These are phyloP conservation scores for Margarornis squamiger DNA, from an alignment of 2,797 vertebrate species.

Conservation along the genomic window DNA sequence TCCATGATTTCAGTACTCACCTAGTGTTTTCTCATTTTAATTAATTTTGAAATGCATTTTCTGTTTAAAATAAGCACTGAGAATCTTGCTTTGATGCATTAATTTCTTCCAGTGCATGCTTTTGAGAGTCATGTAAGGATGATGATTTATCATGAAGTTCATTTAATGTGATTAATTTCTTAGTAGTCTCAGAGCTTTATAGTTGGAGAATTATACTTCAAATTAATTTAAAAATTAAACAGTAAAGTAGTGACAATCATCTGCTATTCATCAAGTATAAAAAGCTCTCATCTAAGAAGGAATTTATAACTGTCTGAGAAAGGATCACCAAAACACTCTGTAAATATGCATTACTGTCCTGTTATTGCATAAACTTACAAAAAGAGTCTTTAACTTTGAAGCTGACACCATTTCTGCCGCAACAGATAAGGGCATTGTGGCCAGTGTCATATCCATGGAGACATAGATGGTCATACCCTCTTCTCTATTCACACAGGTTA, in stretches of 20 bases:
- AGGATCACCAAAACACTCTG: not conserved
- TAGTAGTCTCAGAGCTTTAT: slow-evolving; percentile 36
- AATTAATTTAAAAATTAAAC: slow-evolving; percentile 64
- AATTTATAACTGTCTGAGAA: slow-evolving; percentile 6
- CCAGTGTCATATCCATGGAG: too few species aligned
- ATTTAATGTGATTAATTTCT: slow-evolving; percentile 58
- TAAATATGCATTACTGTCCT: not conserved
- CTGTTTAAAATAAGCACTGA: slow-evolving; percentile 20
- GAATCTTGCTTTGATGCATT: slow-evolving; percentile 31
- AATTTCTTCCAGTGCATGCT: slow-evolving; percentile 27
- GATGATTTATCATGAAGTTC: slow-evolving; percentile 49
- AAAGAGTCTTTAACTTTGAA: not conserved
- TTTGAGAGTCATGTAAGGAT: slow-evolving; percentile 24
- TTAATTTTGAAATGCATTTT: slow-evolving; percentile 34
- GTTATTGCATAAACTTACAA: not conserved
- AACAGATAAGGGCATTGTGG: not conserved
- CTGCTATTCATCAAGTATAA: slow-evolving; percentile 31
- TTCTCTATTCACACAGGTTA: not conserved
- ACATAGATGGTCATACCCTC: not conserved
- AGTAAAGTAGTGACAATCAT: slow-evolving; percentile 41
- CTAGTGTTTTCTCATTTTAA: not conserved
- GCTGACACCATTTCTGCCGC: not conserved
- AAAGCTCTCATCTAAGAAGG: slow-evolving; percentile 36
- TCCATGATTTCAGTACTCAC: not conserved
- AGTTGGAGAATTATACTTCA: slow-evolving; percentile 45